Base-by-base conservation (phyloP, 2,113 vertebrate genomes). In the Stegostoma tigrinum region DNA sequence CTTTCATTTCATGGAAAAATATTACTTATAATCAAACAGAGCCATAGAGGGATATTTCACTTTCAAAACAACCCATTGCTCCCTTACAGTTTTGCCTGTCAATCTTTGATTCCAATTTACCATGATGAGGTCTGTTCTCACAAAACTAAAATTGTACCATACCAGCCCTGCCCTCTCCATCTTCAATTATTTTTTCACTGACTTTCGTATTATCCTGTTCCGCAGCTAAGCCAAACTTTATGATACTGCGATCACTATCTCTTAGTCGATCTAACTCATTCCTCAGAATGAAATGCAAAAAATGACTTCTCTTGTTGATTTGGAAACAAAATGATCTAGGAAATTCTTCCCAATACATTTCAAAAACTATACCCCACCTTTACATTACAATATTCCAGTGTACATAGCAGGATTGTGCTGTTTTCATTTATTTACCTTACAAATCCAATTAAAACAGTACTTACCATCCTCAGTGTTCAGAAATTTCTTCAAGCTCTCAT, bases 401-500 rank as follows among this genome's bases (percentile, higher is more conserved):
- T 34, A 75, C 8, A 34, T 75, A 61, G 55, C 30, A 34, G 72
- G 72, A 75, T 75, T 66, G 23, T 38, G 5, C 34, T 38, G 55
- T 66, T 48, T 52, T 52, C 15, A 70, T 72, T 95, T 38, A 17
- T 94, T 48, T 94, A 48, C 0, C 38, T 95, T 15, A 67, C 52
- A 15, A 96, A 96, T 48, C 75, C 55, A 78, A 96, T 96, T 0
- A 96, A 95, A 95, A 75, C 91, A 95, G 23, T 96, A 12, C 96
- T 98, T 97, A 99, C 99, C 99, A 66, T 99, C 98, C 97, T 97
- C 98, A 7, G 98, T 98, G 97, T 97, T 98, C 96, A 99, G 98
- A 97, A 98, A 99, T 86, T 97, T 99, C 97, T 97, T 99, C 97
- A 99, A 97, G 96, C 98, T 98, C 96, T 99, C 98, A 86, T 99